These are phyloP conservation scores for Thaumatotibia leucotreta DNA, from an alignment of 1,140 invertebrate species.

Conservation along the genomic window DNA sequence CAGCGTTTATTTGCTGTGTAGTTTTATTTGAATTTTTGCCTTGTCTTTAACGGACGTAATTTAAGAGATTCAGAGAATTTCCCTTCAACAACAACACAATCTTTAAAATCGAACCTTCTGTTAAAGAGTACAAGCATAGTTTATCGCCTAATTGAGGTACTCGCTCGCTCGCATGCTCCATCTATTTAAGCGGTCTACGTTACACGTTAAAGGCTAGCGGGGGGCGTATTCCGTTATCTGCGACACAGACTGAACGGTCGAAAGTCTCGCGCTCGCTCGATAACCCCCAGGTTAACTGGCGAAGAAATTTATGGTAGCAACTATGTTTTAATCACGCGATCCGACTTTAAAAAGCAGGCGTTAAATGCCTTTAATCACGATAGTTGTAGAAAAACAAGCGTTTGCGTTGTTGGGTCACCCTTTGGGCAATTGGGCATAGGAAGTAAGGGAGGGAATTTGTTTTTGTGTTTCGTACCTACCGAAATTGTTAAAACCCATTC, in stretches of 20 bases:
- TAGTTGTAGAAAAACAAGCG: constrained; percentile 25
- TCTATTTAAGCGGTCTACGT: background rate
- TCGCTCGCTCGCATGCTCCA: no score
- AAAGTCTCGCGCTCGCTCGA: constrained; percentile 36
- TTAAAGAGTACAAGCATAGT: no score
- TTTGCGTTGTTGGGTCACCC: constrained; percentile 17
- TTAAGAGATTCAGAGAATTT: no score
- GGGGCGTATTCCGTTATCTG: constrained; percentile 23
- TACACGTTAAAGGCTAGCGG: background rate
- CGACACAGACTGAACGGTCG: constrained; percentile 21
- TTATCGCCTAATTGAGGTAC: no score
- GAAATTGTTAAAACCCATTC: no score
- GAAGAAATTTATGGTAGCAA: constrained; percentile 54
- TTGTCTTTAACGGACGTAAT: no score
- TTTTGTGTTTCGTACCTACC: no score
- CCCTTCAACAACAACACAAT: no score
- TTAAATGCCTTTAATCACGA: constrained; percentile 43
- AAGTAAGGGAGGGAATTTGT: no score
- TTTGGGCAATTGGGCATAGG: constrained; percentile 22
- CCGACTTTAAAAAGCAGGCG: constrained; percentile 35
- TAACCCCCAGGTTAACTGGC: constrained; percentile 46
- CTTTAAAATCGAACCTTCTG: no score
- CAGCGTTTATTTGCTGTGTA: no score
- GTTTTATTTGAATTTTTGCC: no score
- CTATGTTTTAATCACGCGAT: constrained; percentile 56